Base-by-base conservation (phyloP, 2,888 invertebrate species). In the Hydropsyche betteni region DNA sequence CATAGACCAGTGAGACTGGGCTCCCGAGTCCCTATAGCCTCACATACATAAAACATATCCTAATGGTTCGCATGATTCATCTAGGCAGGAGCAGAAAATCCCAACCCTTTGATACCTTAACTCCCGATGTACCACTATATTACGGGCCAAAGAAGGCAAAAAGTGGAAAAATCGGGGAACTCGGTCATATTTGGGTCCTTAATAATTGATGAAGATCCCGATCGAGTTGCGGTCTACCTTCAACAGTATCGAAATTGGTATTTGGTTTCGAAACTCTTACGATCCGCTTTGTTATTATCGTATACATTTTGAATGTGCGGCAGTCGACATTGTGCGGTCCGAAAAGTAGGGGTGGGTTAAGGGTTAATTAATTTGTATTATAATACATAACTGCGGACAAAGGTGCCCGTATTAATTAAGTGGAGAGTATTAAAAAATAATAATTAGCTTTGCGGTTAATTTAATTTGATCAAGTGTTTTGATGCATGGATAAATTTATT, bases 41-140 rank as follows among this genome's bases (percentile, higher is more conserved):
- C 38, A 53, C 70, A 70, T 70, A 70, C 70, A 70, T 70, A 70
- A 74, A 74, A 74, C 74, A 74, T 69, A 68, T 38, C 69, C 44
- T 74, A 74, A 74, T 74, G 74, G 69, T 44, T 74, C 69, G 38
- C 69, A 74, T 74, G 74, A 74, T 68, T 74, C 74, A 74, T 69
- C 12, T 74, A 34, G 53, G 36, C 68, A 55, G 69, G 69, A 16
- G 33, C 44, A 53, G 36, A 53, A 55, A 68, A 53, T 53, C 44
- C 68, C 68, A 53, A 12, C 52, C 24, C 70, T 70, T 70, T 44
- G 44, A 44, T 44, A 44, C 44, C 44, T 44, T 44, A 44, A 44
- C 44, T 44, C 44, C 10, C 10, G 7, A 8, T 4, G 44, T 44
- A 24, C 24, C 24, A 24, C 24, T 24, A 44, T 44, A 44, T 44